Conservation (phyloP, 2,797 vertebrate genomes). For the Lutjanus campechanus region DNA sequence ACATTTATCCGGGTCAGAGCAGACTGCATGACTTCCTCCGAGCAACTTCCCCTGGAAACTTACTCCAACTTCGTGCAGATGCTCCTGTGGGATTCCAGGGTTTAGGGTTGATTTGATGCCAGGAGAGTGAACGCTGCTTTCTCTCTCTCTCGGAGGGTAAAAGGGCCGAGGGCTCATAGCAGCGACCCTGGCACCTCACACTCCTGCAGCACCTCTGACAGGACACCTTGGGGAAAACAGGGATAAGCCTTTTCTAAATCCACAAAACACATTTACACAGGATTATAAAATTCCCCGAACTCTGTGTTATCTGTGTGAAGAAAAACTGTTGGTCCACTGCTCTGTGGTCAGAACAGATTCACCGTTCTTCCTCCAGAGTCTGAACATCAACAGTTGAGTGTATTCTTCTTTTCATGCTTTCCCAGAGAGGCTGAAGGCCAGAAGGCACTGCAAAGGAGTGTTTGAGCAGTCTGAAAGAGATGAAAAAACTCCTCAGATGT, state of each 20-base stretch:
- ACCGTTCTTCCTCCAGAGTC: conserved; percentile 20
- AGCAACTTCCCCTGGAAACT: conserved; percentile 42
- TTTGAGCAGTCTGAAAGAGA: neutral
- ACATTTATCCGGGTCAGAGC: conserved; percentile 35
- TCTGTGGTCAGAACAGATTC: conserved; percentile 34
- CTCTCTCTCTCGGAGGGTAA: conserved; percentile 26
- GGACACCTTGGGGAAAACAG: conserved; percentile 61
- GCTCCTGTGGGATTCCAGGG: conserved; percentile 47
- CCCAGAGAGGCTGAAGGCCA: conserved; percentile 12
- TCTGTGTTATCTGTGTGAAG: conserved; percentile 51
- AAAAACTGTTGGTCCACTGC: conserved; percentile 39
- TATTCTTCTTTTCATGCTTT: conserved; percentile 5
- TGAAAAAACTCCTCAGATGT: conserved; percentile 3
- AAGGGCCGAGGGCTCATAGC: conserved; percentile 51
- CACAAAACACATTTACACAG: conserved; percentile 73
- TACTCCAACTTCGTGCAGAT: conserved; percentile 42
- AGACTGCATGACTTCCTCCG: conserved; percentile 25
- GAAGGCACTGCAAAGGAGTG: neutral
- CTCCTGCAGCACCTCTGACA: conserved; percentile 52
- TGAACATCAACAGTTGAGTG: conserved; percentile 23
- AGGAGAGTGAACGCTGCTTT: conserved; percentile 34
- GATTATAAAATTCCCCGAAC: conserved; percentile 68
- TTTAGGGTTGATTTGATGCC: conserved; percentile 44
- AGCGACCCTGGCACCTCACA: conserved; percentile 56
- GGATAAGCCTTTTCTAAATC: conserved; percentile 66